Percentiles rank a stretch among this genome's conserved stretches.
These are phyloP conservation scores for Pterocles burchelli DNA, from an alignment of 2,113 vertebrate species.

Conservation along the genomic window DNA sequence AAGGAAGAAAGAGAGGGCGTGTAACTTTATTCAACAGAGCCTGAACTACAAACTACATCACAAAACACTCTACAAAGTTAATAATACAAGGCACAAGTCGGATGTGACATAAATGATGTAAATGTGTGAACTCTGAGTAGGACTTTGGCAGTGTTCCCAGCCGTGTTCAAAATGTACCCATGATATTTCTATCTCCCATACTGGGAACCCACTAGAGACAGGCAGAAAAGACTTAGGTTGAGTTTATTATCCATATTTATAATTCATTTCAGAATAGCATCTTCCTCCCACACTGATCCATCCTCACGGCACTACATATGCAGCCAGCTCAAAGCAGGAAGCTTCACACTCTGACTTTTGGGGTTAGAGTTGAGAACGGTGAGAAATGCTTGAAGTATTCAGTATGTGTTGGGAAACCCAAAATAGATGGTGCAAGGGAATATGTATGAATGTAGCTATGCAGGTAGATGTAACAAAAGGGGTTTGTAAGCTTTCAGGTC, in stretches of 20 bases:
- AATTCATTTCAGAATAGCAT: constrained; percentile 62
- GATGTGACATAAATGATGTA: constrained; percentile 66
- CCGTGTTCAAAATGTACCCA: constrained; percentile 61
- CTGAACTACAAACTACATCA: constrained; percentile 30
- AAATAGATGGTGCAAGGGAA: constrained; percentile 35
- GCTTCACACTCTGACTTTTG: constrained; percentile 36
- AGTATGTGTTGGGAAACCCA: background rate
- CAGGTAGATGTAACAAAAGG: background rate
- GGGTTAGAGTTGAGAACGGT: constrained; percentile 32
- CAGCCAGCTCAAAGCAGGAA: constrained; percentile 13
- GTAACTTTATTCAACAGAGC: constrained; percentile 31
- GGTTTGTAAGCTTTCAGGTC: background rate
- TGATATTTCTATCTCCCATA: constrained; percentile 65
- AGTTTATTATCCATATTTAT: constrained; percentile 61
- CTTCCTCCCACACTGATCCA: constrained; percentile 42
- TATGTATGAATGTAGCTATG: background rate
- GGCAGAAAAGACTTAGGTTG: constrained; percentile 50
- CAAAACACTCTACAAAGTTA: constrained; percentile 53
- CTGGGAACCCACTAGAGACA: constrained; percentile 46
- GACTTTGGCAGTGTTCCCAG: constrained; percentile 59
- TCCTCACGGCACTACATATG: background rate
- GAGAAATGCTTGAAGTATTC: background rate
- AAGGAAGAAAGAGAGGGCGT: background rate
- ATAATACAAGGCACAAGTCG: constrained; percentile 57
- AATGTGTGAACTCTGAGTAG: constrained; percentile 67